Evolutionary conservation across 2,888 invertebrate genomes (phyloP).

Genomic region (Monopis laevigella): DNA sequence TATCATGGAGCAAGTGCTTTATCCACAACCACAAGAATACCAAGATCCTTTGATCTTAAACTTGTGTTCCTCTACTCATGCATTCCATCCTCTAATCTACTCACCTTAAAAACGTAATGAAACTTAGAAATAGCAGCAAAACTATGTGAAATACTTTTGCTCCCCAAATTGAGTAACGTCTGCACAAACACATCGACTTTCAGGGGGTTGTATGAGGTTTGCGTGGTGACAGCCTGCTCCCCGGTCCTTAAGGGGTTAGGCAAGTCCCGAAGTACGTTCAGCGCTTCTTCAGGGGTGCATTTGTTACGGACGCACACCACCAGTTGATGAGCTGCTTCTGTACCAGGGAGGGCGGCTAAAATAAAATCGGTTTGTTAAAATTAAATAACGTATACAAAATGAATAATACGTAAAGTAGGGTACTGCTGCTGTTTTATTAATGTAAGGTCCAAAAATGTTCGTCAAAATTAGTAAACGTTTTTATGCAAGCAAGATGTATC

Average conservation of each 20-base stretch:
- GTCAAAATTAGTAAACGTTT: no score
- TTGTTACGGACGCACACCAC: constrained; percentile 89
- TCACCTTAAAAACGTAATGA: constrained; percentile 88
- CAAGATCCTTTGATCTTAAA: background rate
- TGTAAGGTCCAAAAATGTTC: no score
- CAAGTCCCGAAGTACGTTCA: constrained; percentile 85
- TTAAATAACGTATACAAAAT: no score
- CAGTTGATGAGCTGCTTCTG: constrained; percentile 85
- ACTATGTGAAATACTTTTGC: constrained; percentile 97
- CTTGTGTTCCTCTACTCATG: no score
- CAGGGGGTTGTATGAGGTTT: constrained; percentile 84
- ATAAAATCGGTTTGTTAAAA: no score
- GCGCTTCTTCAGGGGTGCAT: constrained; percentile 89
- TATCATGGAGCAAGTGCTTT: no score
- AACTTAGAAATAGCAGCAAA: constrained; percentile 99
- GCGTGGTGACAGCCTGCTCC: constrained; percentile 67
- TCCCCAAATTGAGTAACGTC: constrained; percentile 90
- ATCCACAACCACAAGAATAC: background rate
- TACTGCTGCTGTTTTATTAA: no score
- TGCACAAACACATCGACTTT: constrained; percentile 98
- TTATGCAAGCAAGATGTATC: no score
- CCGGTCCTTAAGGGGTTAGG: constrained; percentile 84
- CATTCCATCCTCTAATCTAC: no score
- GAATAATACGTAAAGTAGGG: no score
- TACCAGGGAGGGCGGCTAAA: constrained; percentile 79